phyloP scores from a whole-genome alignment of 1,140 invertebrate species.

The Habropoda laboriosa region DNA sequence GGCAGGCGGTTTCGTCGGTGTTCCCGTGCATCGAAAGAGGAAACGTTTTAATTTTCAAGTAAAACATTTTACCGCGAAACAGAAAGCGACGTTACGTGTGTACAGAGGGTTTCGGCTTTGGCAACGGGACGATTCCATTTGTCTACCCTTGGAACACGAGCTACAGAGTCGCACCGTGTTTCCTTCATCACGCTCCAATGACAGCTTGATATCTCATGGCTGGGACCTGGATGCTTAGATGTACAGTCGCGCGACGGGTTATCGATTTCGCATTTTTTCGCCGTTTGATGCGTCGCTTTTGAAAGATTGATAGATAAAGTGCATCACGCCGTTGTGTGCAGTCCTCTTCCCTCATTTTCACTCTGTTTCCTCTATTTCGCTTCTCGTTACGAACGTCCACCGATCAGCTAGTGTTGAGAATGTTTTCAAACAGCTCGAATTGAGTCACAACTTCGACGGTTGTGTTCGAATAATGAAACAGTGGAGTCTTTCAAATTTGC shows the following conservation, averaged over 20 bases:
- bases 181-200: conserved; percentile 22
- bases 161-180: neutral
- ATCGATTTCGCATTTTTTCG: conserved; percentile 29
- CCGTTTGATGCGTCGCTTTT: neutral
- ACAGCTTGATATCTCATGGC: conserved; percentile 34
- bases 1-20: neutral
- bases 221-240: conserved; percentile 20
- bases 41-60: neutral
- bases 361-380: neutral
- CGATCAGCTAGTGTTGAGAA: no score
- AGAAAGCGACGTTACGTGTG: neutral
- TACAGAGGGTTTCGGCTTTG: neutral
- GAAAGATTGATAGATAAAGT: conserved; percentile 30
- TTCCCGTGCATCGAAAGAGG: neutral
- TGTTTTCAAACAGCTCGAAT: no score
- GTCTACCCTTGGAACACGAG: conserved; percentile 2
- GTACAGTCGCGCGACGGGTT: neutral
- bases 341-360: neutral
- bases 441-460: no score
- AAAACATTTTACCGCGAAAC: conserved; percentile 6
- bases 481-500: no score
- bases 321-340: neutral
- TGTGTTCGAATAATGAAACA: no score
- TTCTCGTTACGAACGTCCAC: no score
- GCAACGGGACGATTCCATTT: conserved; percentile 29